Conservation (phyloP, 2,113 vertebrate genomes). For the Hipposideros armiger region DNA sequence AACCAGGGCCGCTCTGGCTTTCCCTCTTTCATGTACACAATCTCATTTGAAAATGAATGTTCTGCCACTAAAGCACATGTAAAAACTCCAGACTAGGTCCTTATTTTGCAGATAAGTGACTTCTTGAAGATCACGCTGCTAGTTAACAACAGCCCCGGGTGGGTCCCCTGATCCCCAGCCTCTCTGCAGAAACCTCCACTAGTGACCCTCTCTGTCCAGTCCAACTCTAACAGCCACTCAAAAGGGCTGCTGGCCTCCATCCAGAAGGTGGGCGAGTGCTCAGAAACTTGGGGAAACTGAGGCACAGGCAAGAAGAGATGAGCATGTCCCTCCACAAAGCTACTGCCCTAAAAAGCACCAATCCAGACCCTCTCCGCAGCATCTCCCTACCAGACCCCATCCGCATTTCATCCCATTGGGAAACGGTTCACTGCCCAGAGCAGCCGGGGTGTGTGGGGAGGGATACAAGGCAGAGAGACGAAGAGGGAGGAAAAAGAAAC, state of each 20-base stretch:
- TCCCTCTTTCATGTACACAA: neutral
- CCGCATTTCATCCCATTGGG: neutral
- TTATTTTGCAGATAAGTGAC: neutral
- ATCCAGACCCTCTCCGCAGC: neutral
- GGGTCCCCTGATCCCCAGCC: rapidly evolving
- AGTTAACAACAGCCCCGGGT: neutral
- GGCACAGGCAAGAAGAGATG: neutral
- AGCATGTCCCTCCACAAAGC: neutral
- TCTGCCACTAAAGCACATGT: neutral
- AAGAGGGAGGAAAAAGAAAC: conserved; percentile 30
- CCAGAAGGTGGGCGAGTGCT: neutral
- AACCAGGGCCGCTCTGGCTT: neutral
- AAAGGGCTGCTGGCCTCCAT: neutral
- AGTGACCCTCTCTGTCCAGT: neutral
- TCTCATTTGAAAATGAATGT: neutral
- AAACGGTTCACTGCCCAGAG: neutral
- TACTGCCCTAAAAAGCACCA: neutral
- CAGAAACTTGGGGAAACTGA: neutral
- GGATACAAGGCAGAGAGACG: neutral
- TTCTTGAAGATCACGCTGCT: neutral
- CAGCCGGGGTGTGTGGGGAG: neutral
- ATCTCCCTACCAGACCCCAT: neutral
- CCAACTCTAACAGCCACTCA: neutral
- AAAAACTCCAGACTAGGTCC: neutral
- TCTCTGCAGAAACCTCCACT: neutral